Evolutionary conservation across 2,113 vertebrate genomes (phyloP), one percentile per base, ranked within the genome.

Genomic region (Strix uralensis): DNA sequence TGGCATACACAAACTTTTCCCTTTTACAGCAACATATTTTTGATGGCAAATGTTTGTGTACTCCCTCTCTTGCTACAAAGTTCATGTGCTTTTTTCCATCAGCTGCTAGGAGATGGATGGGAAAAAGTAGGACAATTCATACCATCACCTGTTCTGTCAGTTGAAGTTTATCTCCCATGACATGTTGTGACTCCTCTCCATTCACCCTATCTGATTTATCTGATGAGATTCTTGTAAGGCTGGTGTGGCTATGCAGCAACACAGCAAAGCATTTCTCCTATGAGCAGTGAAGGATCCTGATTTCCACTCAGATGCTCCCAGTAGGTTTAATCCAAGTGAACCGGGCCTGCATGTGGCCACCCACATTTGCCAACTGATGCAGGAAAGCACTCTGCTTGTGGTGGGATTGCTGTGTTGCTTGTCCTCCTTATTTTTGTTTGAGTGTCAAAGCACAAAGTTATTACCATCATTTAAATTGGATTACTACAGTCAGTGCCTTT

Each of bases 401-500:
- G 47, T 55, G 26, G 57, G 21, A 15, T 27, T 88, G 18, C 29
- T 63, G 42, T 16, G 38, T 27, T 30, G 4, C 62, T 87, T 83
- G 57, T 92, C 26, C 46, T 86, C 49, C 66, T 88, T 74, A 61
- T 61, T 86, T 89, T 89, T 3, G 0, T 16, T 79, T 67, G 34
- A 86, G 42, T 70, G 49, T 69, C 61, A 91, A 84, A 58, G 61
- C 59, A 57, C 4, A 30, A 73, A 88, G 44, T 63, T 78, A 77
- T 74, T 72, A 29, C 67, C 26, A 3, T 6, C 27, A 40, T 54
- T 94, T 85, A 93, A 91, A 89, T 61, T 69, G 73, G 40, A 92
- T 95, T 96, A 84, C 65, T 92, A 42, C 46, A 87, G 73, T 81
- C 52, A 79, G 32, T 72, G 80, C 49, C 22, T 92, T 94, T 96